Conservation (phyloP, 2,113 vertebrate genomes). For the Mus spicilegus region DNA sequence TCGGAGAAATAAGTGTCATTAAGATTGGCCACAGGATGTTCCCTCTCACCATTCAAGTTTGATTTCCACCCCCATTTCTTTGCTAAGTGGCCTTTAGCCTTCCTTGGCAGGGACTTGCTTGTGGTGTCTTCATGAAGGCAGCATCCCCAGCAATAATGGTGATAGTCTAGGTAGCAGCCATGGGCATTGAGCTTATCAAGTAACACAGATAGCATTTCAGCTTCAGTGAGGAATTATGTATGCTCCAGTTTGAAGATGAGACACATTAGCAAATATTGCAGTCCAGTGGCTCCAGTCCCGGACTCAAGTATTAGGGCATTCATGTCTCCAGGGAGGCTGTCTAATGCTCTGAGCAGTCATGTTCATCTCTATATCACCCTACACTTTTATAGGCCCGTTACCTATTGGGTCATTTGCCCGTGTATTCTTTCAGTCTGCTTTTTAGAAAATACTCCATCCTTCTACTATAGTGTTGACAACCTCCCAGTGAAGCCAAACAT, state of each 20-base stretch:
- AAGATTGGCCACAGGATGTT: constrained; percentile 57
- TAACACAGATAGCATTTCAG: neutral
- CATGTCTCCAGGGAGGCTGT: neutral
- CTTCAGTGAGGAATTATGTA: neutral
- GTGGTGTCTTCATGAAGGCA: neutral
- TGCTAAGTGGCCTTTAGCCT: constrained; percentile 47
- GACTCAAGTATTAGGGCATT: neutral
- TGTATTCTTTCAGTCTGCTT: neutral
- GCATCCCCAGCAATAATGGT: neutral
- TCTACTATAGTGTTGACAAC: neutral
- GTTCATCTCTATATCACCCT: neutral
- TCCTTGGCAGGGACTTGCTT: neutral
- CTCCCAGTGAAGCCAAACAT: neutral
- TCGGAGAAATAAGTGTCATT: constrained; percentile 82
- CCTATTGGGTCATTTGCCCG: neutral
- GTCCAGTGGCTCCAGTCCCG: neutral
- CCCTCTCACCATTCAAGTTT: constrained; percentile 43
- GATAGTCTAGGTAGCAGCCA: neutral
- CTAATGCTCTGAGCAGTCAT: no score
- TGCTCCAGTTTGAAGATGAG: neutral
- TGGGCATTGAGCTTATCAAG: neutral
- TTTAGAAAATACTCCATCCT: neutral
- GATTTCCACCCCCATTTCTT: constrained; percentile 42
- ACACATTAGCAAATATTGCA: neutral
- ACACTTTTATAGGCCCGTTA: no score